Evolutionary conservation across 2,113 vertebrate species (phyloP).

Genomic region (Ranitomeya variabilis): DNA sequence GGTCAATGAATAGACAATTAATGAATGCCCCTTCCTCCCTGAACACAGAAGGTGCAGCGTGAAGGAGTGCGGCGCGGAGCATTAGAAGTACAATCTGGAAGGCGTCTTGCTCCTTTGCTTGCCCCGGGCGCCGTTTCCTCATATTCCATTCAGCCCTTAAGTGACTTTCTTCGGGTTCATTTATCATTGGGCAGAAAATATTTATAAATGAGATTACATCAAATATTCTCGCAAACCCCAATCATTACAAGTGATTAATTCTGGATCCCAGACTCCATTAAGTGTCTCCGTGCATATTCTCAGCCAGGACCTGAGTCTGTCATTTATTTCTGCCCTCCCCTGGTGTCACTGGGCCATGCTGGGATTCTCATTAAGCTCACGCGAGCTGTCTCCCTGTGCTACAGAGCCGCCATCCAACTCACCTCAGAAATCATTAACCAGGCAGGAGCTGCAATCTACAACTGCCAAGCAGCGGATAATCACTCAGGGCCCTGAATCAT

Average conservation of each 20-base stretch:
- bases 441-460: constrained; percentile 66
- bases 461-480: constrained; percentile 69
- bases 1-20: neutral
- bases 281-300: constrained; percentile 63
- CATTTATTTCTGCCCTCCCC: constrained; percentile 66
- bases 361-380: constrained; percentile 76
- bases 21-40: neutral
- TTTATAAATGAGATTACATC: constrained; percentile 72
- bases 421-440: constrained; percentile 75
- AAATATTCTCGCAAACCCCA: constrained; percentile 66
- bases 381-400: constrained; percentile 66
- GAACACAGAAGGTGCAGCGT: neutral
- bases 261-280: constrained; percentile 67
- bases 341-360: constrained; percentile 60
- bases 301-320: constrained; percentile 62
- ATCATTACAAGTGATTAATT: constrained; percentile 73
- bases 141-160: constrained; percentile 62
- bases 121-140: constrained; percentile 28
- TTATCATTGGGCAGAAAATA: constrained; percentile 65
- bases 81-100: neutral
- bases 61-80: neutral
- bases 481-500: constrained; percentile 66
- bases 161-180: constrained; percentile 54
- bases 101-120: neutral
- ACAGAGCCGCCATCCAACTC: constrained; percentile 67